Evolutionary conservation across 1,140 invertebrate species (phyloP).

Genomic region (Drosophila nasuta): DNA sequence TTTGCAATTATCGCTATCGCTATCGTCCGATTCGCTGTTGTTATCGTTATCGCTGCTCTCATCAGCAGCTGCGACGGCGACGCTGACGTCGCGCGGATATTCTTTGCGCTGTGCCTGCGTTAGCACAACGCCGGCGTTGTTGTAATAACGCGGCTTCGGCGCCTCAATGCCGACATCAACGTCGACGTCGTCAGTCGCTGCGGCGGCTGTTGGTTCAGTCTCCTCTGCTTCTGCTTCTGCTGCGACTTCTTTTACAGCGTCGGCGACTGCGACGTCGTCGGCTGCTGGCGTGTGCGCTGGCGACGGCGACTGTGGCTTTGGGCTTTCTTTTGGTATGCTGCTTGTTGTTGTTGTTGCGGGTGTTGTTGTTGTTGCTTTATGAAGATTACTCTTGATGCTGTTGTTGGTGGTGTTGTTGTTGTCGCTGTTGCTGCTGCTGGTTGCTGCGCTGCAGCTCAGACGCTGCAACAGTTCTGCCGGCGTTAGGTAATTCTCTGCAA

Average conservation of each 20-base stretch:
- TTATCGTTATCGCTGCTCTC: slow-evolving; percentile 18
- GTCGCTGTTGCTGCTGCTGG: slow-evolving; percentile 48
- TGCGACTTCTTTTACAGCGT: background rate
- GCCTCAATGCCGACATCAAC: slow-evolving; percentile 63
- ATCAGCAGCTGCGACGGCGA: background rate
- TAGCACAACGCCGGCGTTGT: slow-evolving; percentile 88
- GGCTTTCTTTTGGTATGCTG: slow-evolving; percentile 70
- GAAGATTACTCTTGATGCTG: slow-evolving; percentile 17
- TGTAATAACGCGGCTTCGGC: slow-evolving; percentile 87
- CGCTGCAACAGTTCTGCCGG: slow-evolving; percentile 70
- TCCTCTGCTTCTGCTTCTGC: background rate
- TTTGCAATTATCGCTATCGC: slow-evolving; percentile 69
- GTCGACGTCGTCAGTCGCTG: slow-evolving; percentile 40
- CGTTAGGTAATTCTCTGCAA: slow-evolving; percentile 67
- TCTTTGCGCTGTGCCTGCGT: slow-evolving; percentile 92
- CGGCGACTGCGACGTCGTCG: slow-evolving; percentile 30
- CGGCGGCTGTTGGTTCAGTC: slow-evolving; percentile 17
- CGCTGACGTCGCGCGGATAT: slow-evolving; percentile 85
- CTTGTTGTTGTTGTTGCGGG: slow-evolving; percentile 54
- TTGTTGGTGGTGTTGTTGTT: slow-evolving; percentile 41
- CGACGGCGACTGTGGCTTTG: slow-evolving; percentile 32
- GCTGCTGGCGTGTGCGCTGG: slow-evolving; percentile 8
- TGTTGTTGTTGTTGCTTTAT: slow-evolving; percentile 32
- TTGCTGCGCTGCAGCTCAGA: slow-evolving; percentile 45
- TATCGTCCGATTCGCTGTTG: slow-evolving; percentile 15